Base-by-base conservation (phyloP, 92 coral and sea anemone species). In the Palythoa grandiflora region DNA sequence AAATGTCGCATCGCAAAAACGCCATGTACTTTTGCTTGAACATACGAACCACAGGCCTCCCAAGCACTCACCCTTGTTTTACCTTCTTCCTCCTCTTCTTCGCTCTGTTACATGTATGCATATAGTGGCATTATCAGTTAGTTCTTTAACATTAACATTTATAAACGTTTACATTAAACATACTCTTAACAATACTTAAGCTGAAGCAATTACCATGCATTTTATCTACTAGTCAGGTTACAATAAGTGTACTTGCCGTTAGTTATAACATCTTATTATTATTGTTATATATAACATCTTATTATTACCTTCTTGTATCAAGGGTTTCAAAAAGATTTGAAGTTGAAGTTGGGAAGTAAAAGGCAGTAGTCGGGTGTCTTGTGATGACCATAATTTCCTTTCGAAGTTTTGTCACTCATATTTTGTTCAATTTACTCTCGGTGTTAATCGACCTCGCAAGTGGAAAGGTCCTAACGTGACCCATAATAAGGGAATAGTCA, bases 81-180 rank as follows among this genome's bases (percentile, higher is more conserved):
- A 81, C 86, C 57, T 81, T 81, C 38, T n/a, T 81, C 86, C 47
- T 81, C 86, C 38, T 81, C 86, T 48, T 81, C 75, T 10, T 81
- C 86, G 74, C 86, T 81, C 86, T 81, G 86, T 68, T 81, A 66
- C 60, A 66, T 61, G 73, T 50, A 61, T 79, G 86, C 86, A 66
- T 68, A 80, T 53, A 77, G 83, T 65, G 3, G 86, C 86, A 81
- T 81, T 81, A 81, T 48, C 61, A 81, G 86, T 81, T 81, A 81
- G 86, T 81, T 40, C 13, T 81, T 81, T 61, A 59, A 79, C 84
- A 79, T 79, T 60, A 19, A 48, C 75, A 80, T 80, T 38, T 13
- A 71, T 17, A 71, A 3, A 57, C n/a, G 28, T 20, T 80, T 80
- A 63, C 74, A 65, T 79, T 79, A 50, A 55, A n/a, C 66, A 36